Base-by-base conservation (phyloP, 2,113 vertebrate species). In the Muntiacus muntjak region DNA sequence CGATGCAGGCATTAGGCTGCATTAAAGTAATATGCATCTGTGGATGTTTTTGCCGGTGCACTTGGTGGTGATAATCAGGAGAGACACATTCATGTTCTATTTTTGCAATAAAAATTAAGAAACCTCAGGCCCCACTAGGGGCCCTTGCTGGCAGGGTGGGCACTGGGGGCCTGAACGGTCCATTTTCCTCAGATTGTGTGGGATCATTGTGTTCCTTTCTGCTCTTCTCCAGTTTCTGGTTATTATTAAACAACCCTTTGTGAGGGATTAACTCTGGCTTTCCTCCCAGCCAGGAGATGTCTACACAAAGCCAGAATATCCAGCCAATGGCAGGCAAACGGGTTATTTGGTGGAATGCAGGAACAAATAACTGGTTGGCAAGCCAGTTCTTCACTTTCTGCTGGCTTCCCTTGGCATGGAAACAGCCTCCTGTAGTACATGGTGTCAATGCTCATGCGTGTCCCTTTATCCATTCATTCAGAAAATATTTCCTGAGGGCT, bases 221-320 rank as follows among this genome's bases (percentile, higher is more conserved):
- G 89, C 74, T 76, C 40, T 67, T 91, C 93, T 98, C 89, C 82
- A 67, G 96, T 97, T 96, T 94, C 98, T 97, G 93, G 93, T 97
- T 98, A 93, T 97, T 97, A 98, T 97, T 98, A 97, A 98, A 94
- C 85, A 95, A 95, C 50, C 43, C 88, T 96, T 96, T 91, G 95
- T 97, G 91, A 97, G 87, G 84, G 86, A 94, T 97, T 95, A 94
- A 95, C 93, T 96, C 94, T 97, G 94, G 95, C 95, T 97, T 64
- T 78, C 83, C 79, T 98, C 97, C 97, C 94, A 92, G 97, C 1
- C 10, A 89, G 76, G 92, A 88, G 88, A 92, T 28, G 84, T 95
- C 97, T 94, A 71, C 76, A 62, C 89, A 95, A 87, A 97, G 95
- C 97, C 95, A 97, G 94, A 94, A 79, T 64, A 93, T n/a, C 95